These are phyloP conservation scores for Eupithecia abbreviata DNA, from an alignment of 2,888 invertebrate species.

Conservation along the genomic window DNA sequence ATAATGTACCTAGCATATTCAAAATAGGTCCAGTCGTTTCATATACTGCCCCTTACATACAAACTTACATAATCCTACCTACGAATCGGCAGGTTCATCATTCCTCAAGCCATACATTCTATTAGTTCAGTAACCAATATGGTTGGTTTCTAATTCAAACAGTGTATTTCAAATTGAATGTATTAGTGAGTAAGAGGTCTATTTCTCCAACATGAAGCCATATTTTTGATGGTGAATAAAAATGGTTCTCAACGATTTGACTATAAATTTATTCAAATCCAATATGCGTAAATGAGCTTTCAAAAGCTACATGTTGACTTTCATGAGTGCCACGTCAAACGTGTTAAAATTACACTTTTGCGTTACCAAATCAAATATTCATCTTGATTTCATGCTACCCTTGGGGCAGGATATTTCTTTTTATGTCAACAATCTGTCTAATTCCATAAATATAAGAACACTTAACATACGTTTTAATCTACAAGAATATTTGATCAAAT, in stretches of 20 bases:
- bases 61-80: background rate
- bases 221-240: background rate
- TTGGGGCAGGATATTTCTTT: background rate
- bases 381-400: background rate
- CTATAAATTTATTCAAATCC: slow-evolving; percentile 3
- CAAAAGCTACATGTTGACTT: background rate
- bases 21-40: background rate
- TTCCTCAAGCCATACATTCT: background rate
- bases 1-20: background rate
- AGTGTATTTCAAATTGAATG: too few relatives aligned
- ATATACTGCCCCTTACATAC: background rate
- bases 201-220: background rate
- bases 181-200: background rate
- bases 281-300: background rate
- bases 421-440: background rate
- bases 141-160: too few relatives aligned
- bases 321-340: background rate
- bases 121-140: too few relatives aligned
- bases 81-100: background rate
- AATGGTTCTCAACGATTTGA: background rate
- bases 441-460: too few relatives aligned
- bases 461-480: too few relatives aligned
- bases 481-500: too few relatives aligned
- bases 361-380: background rate
- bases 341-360: background rate